Evolutionary conservation across 2,888 invertebrate species (phyloP), one percentile per base, ranked within the genome.

Genomic region (Colletes collaris): DNA sequence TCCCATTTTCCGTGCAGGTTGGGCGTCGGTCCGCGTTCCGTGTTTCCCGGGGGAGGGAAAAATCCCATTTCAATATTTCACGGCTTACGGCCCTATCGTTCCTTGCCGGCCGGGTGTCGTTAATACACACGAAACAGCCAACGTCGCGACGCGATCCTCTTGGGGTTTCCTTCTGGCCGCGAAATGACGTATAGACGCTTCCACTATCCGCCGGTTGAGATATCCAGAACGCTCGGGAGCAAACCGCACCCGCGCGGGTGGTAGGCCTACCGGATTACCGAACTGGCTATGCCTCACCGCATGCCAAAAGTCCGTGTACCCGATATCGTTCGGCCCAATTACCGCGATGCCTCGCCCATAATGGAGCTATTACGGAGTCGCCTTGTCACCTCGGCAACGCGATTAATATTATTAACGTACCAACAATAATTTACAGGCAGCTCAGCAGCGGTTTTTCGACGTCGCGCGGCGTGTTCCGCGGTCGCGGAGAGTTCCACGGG

Each of bases 51-150:
- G 50, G 59, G 46, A 72, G 59, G 77, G 83, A 86, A 87, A 89
- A 87, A 86, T 85, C 77, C 81, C 84, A 83, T 87, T 87, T 88
- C 88, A 86, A 88, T 88, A 89, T 89, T 88, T 88, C 84, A 89
- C 84, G 79, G 82, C 85, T 86, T 86, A 87, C 82, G 2, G 76
- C 78, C 81, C 76, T 88, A 88, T 89, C 89, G 85, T 83, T 84
- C 65, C 80, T 70, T 62, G 70, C 74, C 81, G 76, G 70, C 67
- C 74, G 67, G 56, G 67, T 58, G 76, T 72, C 77, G 78, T 81
- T 86, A 85, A 86, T 83, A 83, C 76, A 81, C 69, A 46, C 81
- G 79, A 83, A 82, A 79, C 83, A 86, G 68, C 68, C 68, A 10
- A 19, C 10, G 19, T 44, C 62, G 60, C 73, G 60, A 40, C 58